A percentile compares a stretch with the other conserved stretches of the same genome.
phyloP scores from a whole-genome alignment of 2,113 vertebrate genomes.

The Cinclus mexicanus region DNA sequence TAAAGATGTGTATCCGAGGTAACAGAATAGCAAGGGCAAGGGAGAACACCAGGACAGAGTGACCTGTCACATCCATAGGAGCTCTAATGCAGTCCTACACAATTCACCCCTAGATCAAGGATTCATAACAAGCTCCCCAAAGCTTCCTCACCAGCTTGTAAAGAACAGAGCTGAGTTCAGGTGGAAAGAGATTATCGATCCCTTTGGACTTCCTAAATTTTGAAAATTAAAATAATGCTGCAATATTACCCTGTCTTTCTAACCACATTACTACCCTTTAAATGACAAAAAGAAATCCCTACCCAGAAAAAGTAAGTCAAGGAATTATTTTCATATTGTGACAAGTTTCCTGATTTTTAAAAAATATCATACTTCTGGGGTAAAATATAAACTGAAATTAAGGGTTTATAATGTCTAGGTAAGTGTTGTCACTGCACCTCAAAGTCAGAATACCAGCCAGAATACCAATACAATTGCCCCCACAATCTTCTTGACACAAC shows the following conservation, averaged over 20 bases:
- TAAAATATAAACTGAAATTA: neutral
- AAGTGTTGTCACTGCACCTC: neutral
- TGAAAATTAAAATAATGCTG: neutral
- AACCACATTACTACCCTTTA: neutral
- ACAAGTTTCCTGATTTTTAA: rapidly evolving
- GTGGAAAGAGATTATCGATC: neutral
- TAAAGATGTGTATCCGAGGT: rapidly evolving
- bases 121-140: neutral
- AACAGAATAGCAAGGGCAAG: neutral
- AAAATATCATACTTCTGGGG: neutral
- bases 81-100: neutral
- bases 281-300: neutral
- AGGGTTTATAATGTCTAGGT: neutral
- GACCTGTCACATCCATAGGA: neutral
- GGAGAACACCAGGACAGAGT: neutral
- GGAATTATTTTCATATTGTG: neutral
- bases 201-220: neutral
- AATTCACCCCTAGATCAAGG: neutral
- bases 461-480: neutral
- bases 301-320: neutral
- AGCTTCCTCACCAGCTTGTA: neutral
- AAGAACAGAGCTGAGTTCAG: neutral
- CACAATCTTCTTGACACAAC: neutral
- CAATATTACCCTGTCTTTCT: neutral
- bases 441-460: neutral